phyloP scores from a whole-genome alignment of 2,888 invertebrate species.

The Nemoura dubitans region DNA sequence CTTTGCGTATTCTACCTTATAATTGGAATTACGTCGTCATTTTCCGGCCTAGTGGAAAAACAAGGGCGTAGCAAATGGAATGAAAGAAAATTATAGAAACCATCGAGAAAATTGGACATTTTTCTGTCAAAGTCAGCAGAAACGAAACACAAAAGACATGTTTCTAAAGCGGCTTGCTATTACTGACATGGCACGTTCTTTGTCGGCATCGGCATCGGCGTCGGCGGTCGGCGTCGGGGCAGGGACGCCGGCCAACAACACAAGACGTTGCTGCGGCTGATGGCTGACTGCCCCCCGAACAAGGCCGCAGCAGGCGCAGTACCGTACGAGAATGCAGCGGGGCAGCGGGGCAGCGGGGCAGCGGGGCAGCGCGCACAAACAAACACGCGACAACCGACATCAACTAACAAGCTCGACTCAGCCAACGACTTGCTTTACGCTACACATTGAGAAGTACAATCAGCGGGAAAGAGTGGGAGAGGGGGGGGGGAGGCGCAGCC shows the following conservation, averaged over 20 bases:
- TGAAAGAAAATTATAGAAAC: conserved; percentile 28
- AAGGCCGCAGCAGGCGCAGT: not conserved
- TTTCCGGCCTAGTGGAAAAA: conserved; percentile 9
- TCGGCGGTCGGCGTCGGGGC: too few relatives aligned
- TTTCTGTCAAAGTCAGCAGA: conserved; percentile 38
- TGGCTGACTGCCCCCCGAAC: not conserved
- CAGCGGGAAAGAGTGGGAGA: not conserved
- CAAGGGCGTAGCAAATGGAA: conserved; percentile 27
- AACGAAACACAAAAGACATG: conserved; percentile 35
- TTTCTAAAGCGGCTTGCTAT: conserved; percentile 34
- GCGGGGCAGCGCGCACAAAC: not conserved
- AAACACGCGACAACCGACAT: not conserved
- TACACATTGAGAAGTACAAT: not conserved
- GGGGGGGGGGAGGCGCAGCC: not conserved
- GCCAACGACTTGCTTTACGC: not conserved
- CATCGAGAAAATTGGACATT: conserved; percentile 36
- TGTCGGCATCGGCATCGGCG: not conserved
- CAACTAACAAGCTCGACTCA: not conserved
- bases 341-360: not conserved
- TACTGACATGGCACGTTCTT: conserved; percentile 35
- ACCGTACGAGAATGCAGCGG: not conserved
- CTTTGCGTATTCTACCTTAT: conserved; percentile 14
- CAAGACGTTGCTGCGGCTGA: too few relatives aligned
- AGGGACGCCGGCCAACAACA: too few relatives aligned
- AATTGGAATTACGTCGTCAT: conserved; percentile 13